Base-by-base conservation (phyloP, 2,797 vertebrate species). In the Philypnodon macrostomus region DNA sequence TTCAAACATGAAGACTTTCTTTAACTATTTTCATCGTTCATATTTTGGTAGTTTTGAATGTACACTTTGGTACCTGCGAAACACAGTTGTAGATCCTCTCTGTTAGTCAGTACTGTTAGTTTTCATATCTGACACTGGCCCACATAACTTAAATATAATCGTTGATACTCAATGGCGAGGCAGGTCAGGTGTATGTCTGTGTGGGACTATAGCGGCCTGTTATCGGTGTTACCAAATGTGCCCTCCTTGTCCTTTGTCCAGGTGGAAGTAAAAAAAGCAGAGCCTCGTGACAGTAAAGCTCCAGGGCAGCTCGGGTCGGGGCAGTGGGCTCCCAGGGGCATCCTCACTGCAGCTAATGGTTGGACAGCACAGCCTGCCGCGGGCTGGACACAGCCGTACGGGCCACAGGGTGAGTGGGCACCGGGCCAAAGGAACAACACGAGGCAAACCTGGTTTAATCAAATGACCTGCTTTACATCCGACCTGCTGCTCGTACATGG, bases 241-340 rank as follows among this genome's bases (percentile, higher is more conserved):
- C 46, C 59, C 79, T 90, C 66, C 87, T 68, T 88, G 88, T 89
- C 86, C 93, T 95, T 93, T 91, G 86, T 93, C 79, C 86, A 99
- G 97, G 96, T 99, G 90, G 97, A 99, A 89, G 97, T 98, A 74
- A 99, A 99, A 73, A 95, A 97, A 14, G 97, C 96, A 0, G 97
- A 99, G 47, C 97, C 97, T 58, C 93, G 97, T 12, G 97, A 99
- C 65, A 96, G 92, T 89, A 98, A 98, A 89, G 93, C 91, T 87
- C 95, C 96, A 12, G 93, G 94, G 67, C 94, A 95, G 8, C 91
- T 94, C 1, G 91, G 91, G 55, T 89, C 93, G 80, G 92, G 91
- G 81, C 96, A 98, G 80, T 98, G 97, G 96, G 93, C 91, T 14
- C 92, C 92, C 79, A 91, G 96, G 69, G 94, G 93, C 62, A 93